A percentile compares a stretch with the other conserved stretches of the same genome.
phyloP scores from a whole-genome alignment of 2,797 vertebrate species.

The Peromyscus eremicus region DNA sequence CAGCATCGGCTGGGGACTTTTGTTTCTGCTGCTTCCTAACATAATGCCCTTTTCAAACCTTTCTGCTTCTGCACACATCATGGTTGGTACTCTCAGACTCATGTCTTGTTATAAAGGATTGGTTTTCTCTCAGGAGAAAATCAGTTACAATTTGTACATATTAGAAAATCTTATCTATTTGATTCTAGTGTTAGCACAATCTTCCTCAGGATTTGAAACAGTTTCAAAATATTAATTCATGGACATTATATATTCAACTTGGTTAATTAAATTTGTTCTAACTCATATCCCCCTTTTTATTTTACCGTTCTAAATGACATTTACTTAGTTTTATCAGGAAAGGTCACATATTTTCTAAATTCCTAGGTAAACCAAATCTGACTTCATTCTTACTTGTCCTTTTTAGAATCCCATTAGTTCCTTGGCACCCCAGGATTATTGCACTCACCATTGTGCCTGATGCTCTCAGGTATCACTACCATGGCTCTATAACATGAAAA shows the following conservation, averaged over 20 bases:
- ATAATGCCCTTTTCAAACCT: background rate
- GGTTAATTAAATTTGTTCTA: constrained; percentile 36
- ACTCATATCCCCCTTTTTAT: background rate
- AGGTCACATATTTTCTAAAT: background rate
- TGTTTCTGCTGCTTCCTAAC: constrained; percentile 1
- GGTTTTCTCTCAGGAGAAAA: constrained; percentile 26
- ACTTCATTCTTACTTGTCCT: background rate
- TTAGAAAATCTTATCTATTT: background rate
- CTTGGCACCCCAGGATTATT: background rate
- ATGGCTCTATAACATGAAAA: background rate
- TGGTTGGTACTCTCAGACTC: background rate
- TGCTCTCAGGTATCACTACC: background rate
- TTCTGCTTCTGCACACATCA: constrained; percentile 27
- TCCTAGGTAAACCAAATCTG: constrained; percentile 41
- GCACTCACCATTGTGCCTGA: background rate
- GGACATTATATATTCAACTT: background rate
- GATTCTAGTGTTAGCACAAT: background rate
- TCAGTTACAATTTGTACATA: constrained; percentile 7
- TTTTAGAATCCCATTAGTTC: background rate
- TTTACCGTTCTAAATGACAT: constrained; percentile 32
- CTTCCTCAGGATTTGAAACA: constrained; percentile 30
- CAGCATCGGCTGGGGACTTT: background rate
- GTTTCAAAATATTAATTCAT: constrained; percentile 30
- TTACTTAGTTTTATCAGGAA: constrained; percentile 42
- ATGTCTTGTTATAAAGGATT: constrained; percentile 28